Base-by-base conservation (phyloP, 2,888 invertebrate species). In the Ptilodon capucinus region DNA sequence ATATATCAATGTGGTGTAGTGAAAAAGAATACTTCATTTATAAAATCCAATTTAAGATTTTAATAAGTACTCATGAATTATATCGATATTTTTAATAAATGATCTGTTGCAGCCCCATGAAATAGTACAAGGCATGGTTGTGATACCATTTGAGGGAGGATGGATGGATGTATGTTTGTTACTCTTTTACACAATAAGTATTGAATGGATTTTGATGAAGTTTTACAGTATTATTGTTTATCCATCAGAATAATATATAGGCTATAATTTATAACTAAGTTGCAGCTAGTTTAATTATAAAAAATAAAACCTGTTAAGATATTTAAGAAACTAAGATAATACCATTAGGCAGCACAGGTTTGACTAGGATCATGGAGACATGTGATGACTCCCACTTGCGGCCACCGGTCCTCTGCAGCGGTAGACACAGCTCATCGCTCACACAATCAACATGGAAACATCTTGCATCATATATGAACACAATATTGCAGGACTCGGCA, bases 371-470 rank as follows among this genome's bases (percentile, higher is more conserved):
- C 95, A 97, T 95, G 47, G 93, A 93, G 0, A 95, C 93, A 67
- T 94, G 93, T 30, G 93, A 92, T 30, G 93, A 92, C 7, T 92
- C 90, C 60, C 93, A 87, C 58, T 94, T 94, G 7, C 87, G 80
- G 44, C 74, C 76, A 14, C 78, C 82, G 0, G 77, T 57, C 36
- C 93, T 92, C 38, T 92, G 88, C 14, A 94, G 88, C 0, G 96
- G 96, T 55, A 94, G 70, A 68, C 96, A 97, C 23, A 94, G 83
- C 69, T 95, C 94, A 71, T 95, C 94, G 63, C 91, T 94, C 4
- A 83, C 88, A 81, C 96, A 96, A 50, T 93, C 92, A 14, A 97
- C 93, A 80, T 96, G 95, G 74, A 94, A 97, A 76, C 97, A 97
- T 53, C 94, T 94, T 16, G 91, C 84, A 68, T 96, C 94, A 61